Percentiles rank a stretch among this genome's conserved stretches.
These are phyloP conservation scores for Icerya purchasi DNA, from an alignment of 2,888 invertebrate genomes.

Conservation along the genomic window DNA sequence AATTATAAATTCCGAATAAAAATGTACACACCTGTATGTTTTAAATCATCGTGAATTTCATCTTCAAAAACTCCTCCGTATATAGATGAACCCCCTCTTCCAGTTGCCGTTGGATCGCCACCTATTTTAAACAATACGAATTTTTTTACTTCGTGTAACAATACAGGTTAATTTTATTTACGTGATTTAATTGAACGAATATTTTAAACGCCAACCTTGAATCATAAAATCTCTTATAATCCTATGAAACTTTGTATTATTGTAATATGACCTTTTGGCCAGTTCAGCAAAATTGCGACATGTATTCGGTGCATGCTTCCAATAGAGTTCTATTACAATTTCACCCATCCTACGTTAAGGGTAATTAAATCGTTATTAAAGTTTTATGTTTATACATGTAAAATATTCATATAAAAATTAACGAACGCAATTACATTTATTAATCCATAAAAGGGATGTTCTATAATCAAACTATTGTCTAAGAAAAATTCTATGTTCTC, in stretches of 20 bases:
- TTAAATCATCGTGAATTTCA: conserved; percentile 81
- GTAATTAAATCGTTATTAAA: no score
- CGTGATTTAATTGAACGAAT: background rate
- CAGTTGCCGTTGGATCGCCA: conserved; percentile 94
- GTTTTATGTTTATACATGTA: no score
- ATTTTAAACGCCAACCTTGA: conserved; percentile 33
- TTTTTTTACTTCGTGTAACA: background rate
- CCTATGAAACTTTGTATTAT: conserved; percentile 86
- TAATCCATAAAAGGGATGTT: no score
- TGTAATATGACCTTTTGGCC: conserved; percentile 79
- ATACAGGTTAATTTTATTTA: background rate
- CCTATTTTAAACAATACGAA: conserved; percentile 25
- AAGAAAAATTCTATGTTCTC: no score
- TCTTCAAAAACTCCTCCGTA: conserved; percentile 89
- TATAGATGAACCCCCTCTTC: conserved; percentile 87
- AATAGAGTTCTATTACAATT: conserved; percentile 79
- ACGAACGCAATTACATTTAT: no score
- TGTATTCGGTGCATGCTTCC: conserved; percentile 95
- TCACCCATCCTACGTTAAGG: conserved; percentile 60
- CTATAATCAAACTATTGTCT: no score
- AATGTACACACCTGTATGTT: conserved; percentile 78
- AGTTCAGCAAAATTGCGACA: conserved; percentile 95
- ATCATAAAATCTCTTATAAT: conserved; percentile 87
- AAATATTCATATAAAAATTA: no score
- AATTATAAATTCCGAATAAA: background rate